Evolutionary conservation across 1,140 invertebrate species (phyloP), one percentile per base, ranked within the genome.

Genomic region (Notospermus geniculatus): DNA sequence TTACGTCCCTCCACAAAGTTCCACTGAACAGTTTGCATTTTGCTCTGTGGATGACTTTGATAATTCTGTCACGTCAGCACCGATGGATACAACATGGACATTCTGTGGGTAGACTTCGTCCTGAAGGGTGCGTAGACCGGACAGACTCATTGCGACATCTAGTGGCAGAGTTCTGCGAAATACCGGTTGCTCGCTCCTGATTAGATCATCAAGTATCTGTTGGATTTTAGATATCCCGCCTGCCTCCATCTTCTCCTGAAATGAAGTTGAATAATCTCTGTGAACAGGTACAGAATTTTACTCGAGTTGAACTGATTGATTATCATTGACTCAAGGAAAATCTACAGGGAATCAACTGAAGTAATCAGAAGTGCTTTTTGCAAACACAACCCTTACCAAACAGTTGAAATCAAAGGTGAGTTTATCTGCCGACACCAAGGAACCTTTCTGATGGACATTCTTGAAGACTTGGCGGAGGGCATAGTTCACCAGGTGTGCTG

Each of bases 1-100:
- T 79, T 92, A 91, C 23, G 91, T 93, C 50, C 91, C 91, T 78
- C 90, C 92, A 77, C 91, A 93, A n/a, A 91, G 83, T 83, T 93
- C 91, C 65, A 88, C 88, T 65, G 75, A 84, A 75, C 32, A 36
- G 15, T 36, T n/a, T n/a, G n/a, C 32, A 36, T 45, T 90, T 81
- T 17, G 91, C 66, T 66, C 87, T 83, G 36, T 91, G 85, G 1
- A 0, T 89, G 88, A 81, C 91, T 90, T 59, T 52, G 27, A 50
- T 25, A 55, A 58, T 56, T 57, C 52, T 36, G 27, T 17, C 25
- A 43, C 50, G 25, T 9, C n/a, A 29, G 32, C 2, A 15, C 59
- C 65, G 36, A 71, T 66, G 11, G 62, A 39, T 2, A 75, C 57
- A 15, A 74, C 63, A 36, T 58, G 64, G 4, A 73, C 69, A 25